Evolutionary conservation across 2,113 vertebrate genomes (phyloP).

Genomic region (Crotalus horridus): DNA sequence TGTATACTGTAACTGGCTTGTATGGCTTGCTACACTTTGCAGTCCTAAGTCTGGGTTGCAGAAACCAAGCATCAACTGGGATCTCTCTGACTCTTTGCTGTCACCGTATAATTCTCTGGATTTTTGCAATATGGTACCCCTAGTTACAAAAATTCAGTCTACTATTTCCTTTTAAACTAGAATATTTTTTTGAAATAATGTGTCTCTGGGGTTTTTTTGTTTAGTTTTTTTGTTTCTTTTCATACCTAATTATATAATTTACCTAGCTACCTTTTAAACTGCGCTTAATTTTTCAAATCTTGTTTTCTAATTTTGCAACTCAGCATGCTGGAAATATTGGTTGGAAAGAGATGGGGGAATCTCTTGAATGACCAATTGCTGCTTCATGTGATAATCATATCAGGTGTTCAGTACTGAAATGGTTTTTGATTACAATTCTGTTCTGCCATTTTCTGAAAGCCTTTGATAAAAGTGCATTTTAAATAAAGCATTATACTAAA

Average conservation of each 20-base stretch:
- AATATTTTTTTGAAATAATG: background rate
- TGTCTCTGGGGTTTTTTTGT: background rate
- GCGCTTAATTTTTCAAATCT: background rate
- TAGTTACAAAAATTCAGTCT: background rate
- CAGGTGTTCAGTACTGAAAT: background rate
- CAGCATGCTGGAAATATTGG: background rate
- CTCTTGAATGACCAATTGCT: background rate
- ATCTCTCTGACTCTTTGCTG: background rate
- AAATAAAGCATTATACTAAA: background rate
- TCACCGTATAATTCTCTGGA: background rate
- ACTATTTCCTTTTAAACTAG: background rate
- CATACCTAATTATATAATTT: background rate
- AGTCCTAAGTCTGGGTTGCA: background rate
- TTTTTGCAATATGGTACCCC: background rate
- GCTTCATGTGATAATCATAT: background rate
- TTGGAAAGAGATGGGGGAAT: background rate
- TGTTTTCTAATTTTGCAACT: background rate
- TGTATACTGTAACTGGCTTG: background rate
- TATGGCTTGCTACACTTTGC: background rate
- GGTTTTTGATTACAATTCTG: background rate
- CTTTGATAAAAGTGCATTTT: background rate
- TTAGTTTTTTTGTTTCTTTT: background rate
- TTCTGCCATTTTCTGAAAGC: background rate
- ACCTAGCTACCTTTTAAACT: background rate
- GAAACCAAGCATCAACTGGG: background rate